Evolutionary conservation across 1,140 invertebrate species (phyloP), one percentile per base, ranked within the genome.

Genomic region (Zaprionus davidi): DNA sequence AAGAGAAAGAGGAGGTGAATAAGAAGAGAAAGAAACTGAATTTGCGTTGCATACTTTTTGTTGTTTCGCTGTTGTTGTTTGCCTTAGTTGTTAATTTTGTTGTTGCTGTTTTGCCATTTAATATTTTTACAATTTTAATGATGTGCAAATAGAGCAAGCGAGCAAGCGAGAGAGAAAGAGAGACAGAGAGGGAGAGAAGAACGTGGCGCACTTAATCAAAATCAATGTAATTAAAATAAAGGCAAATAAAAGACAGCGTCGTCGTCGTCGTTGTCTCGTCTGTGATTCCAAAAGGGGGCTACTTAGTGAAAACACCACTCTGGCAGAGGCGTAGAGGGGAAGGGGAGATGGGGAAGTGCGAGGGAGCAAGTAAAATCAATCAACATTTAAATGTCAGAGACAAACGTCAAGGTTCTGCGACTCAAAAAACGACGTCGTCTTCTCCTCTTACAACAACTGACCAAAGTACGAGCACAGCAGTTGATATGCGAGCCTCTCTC

Each of bases 111-210:
- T 79, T 73, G 76, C 72, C 86, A 85, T 88, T 88, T 90, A 82
- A 90, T 85, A 81, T 79, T 91, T 91, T 91, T 84, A 77, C 62
- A 91, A 91, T 91, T 91, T 91, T 91, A 91, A 91, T 91, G 88
- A 91, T 88, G 66, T 91, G 81, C 87, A 91, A 91, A 91, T 88
- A 91, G 24, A 34, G 57, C n/a, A 22, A 26, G 36, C 34, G 31
- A 41, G 51, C 38, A 24, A 3, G 22, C 20, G 13, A 67, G 13
- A 24, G 5, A 49, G 3, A 55, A n/a, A 9, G 17, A 55, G 57
- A 41, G 59, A 12, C 11, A 24, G 55, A 57, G 63, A 36, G 28
- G 20, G 62, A 46, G 64, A 34, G 69, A 85, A 85, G 78, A 90
- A 85, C 76, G 72, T 46, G 76, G 70, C 53, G 49, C 77, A 71